Evolutionary conservation across 2,797 vertebrate genomes (phyloP).

Genomic region (Lates japonicus): DNA sequence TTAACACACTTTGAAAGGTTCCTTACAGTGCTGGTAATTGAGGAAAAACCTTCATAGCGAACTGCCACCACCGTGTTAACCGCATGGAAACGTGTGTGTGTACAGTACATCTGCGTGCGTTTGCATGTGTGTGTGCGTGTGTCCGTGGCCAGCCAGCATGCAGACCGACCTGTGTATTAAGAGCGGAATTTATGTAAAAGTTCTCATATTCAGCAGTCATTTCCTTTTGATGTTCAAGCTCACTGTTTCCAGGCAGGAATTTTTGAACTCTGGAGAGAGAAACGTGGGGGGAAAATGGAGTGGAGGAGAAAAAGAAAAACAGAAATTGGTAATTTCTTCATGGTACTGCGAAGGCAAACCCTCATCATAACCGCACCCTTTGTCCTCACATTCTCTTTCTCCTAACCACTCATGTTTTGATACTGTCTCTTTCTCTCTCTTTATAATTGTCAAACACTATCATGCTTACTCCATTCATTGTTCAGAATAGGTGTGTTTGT

Average conservation of each 20-base stretch:
- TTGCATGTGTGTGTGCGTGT: slow-evolving; percentile 32
- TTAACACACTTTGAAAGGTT: slow-evolving; percentile 52
- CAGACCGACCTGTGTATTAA: slow-evolving; percentile 57
- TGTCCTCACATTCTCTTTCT: slow-evolving; percentile 18
- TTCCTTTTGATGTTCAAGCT: slow-evolving; percentile 82
- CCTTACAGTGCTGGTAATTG: slow-evolving; percentile 56
- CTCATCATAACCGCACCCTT: slow-evolving; percentile 33
- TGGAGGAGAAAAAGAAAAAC: slow-evolving; percentile 53
- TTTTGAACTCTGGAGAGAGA: slow-evolving; percentile 40
- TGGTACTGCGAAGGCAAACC: slow-evolving; percentile 37
- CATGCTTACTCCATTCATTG: slow-evolving; percentile 10
- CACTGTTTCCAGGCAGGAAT: slow-evolving; percentile 81
- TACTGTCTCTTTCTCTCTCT: not conserved
- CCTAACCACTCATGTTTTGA: slow-evolving; percentile 27
- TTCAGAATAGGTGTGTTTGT: slow-evolving; percentile 21
- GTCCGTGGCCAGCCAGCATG: slow-evolving; percentile 35
- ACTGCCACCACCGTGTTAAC: slow-evolving; percentile 54
- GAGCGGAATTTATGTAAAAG: slow-evolving; percentile 77
- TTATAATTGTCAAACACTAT: slow-evolving; percentile 11
- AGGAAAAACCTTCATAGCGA: slow-evolving; percentile 57
- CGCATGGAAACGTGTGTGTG: slow-evolving; percentile 55
- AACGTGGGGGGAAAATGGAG: not conserved
- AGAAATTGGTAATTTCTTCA: slow-evolving; percentile 51
- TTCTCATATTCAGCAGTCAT: slow-evolving; percentile 73
- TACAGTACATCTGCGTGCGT: slow-evolving; percentile 42